Base-by-base conservation (phyloP, 2,113 vertebrate species). In the Mionectes macconnelli region DNA sequence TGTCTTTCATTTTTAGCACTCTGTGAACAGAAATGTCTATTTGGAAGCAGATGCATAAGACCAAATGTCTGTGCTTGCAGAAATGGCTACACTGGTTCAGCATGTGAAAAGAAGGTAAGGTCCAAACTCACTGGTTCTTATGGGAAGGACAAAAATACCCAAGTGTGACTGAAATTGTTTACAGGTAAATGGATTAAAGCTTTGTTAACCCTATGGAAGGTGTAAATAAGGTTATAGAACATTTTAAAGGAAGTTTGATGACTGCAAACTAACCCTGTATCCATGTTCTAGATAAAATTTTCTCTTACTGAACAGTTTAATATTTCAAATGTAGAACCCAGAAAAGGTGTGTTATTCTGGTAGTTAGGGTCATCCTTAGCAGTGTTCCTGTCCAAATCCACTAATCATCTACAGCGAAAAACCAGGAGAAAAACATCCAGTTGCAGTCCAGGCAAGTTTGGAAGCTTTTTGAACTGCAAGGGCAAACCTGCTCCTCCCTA, bases 31-130 rank as follows among this genome's bases (percentile, higher is more conserved):
- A 98, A 92, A 68, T 98, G 98, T 91, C 91, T 96, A 0, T 98
- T 96, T 69, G 97, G 97, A 47, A 98, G 97, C 75, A 96, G 96
- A 27, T 98, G 98, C 49, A 68, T 98, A 73, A 97, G 84, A 30
- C 98, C 98, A 8, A 98, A 98, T 35, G 87, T 98, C 83, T 99
- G 98, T 31, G 95, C 98, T 55, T 98, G 98, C 75, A 96, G 97
- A 78, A 96, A 89, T 10, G 98, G 97, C 73, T 96, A 86, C 40
- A 67, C 94, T 20, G 98, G 97, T 2, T 87, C 95, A 72, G 87
- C 89, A 8, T 98, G 97, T 89, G 96, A 95, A 84, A 97, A 84
- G 76, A 96, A 96, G 96, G 98, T 96, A 96, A 97, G 77, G 40
- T 62, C 78, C 75, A 82, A 85, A 73, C 27, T 7, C 40, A 23